Base-by-base conservation (phyloP, 1,140 invertebrate genomes). In the Bombus vancouverensis region DNA sequence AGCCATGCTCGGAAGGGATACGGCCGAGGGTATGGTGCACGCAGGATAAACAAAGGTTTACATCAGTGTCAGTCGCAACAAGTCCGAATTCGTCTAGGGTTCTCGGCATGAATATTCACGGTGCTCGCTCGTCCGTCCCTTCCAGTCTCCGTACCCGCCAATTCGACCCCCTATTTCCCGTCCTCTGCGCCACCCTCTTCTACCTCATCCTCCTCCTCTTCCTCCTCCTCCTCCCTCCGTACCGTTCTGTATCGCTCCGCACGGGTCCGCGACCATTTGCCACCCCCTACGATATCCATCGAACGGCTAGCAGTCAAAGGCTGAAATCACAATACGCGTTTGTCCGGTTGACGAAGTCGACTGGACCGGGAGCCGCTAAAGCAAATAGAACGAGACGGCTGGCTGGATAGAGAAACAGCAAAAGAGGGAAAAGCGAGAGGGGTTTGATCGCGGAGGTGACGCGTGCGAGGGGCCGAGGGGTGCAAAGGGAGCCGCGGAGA, bases 41-140 rank as follows among this genome's bases (percentile, higher is more conserved):
- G 86, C 84, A 88, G 88, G 88, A 90, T 92, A 94, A 93, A 95
- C 95, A 95, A 95, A 95, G 94, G 93, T 95, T 94, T 94, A 94
- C 94, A 93, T 95, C 94, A 95, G 94, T 95, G 95, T 95, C 95
- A 95, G 94, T 95, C 93, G 94, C 95, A 95, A 95, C 94, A 94
- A 95, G 95, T 95, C 94, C 93, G 94, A 95, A 94, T 95, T 94
- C 92, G 89, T 92, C 92, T 91, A 89, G 87, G 89, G 92, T 90
- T 91, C 91, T 90, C 90, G 88, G 91, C 92, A 94, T 95, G 95
- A 95, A 95, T 95, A 95, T 95, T 95, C 94, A 95, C 90, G 89
- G 85, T 78, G 89, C 83, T 82, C 86, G 83, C 84, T 72, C 84
- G 86, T 80, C 74, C 85, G 78, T 85, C 81, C 83, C 89, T 87